These are phyloP conservation scores for Takifugu flavidus DNA, from an alignment of 2,113 vertebrate genomes.

Conservation along the genomic window DNA sequence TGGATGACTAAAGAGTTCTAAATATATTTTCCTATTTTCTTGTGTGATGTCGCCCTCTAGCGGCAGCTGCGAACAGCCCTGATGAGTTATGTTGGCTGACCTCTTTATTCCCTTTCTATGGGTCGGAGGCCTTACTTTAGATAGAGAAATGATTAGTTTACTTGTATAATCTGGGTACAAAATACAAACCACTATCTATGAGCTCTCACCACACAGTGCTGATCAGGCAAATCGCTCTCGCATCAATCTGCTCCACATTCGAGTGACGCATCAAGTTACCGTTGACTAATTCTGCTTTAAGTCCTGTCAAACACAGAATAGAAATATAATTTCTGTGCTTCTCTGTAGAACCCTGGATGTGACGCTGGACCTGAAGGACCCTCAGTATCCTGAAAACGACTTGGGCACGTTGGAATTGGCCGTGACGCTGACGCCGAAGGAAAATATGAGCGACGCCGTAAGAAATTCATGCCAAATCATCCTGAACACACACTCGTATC, in stretches of 20 bases:
- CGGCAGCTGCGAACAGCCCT: slow-evolving; percentile 21
- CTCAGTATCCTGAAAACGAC: slow-evolving; percentile 87
- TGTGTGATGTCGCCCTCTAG: slow-evolving; percentile 51
- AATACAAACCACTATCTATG: too few relatives aligned
- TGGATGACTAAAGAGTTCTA: too few relatives aligned
- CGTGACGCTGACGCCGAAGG: slow-evolving; percentile 81
- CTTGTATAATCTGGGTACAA: too few relatives aligned
- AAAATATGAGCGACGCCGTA: slow-evolving; percentile 84
- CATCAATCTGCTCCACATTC: not conserved
- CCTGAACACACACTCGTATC: slow-evolving; percentile 2
- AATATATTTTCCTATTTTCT: too few relatives aligned
- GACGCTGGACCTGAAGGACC: slow-evolving; percentile 86
- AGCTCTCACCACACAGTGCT: not conserved
- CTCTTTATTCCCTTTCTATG: too few relatives aligned
- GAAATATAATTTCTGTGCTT: slow-evolving; percentile 1
- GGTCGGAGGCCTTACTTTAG: too few relatives aligned
- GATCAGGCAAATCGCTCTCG: not conserved
- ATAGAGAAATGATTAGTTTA: too few relatives aligned
- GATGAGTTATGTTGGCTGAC: not conserved
- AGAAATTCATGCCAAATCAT: slow-evolving; percentile 61
- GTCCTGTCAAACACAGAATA: not conserved
- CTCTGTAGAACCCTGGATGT: slow-evolving; percentile 81
- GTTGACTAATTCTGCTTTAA: too few relatives aligned
- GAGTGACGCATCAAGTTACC: too few relatives aligned
- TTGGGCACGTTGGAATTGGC: slow-evolving; percentile 84